Conservation (phyloP, 2,888 invertebrate genomes). For the Panzeria rudis region DNA sequence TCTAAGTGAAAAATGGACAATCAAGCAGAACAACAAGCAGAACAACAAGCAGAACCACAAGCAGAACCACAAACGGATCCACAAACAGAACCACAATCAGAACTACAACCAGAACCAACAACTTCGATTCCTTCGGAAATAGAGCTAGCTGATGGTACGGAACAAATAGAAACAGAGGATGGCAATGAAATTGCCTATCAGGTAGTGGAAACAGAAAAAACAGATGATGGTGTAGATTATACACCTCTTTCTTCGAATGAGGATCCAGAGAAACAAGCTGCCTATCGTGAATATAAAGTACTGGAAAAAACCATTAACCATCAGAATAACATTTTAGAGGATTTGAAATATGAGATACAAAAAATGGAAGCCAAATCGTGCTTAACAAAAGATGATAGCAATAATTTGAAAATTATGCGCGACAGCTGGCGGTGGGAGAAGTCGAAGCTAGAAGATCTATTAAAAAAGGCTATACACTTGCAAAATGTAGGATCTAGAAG, state of each 20-base stretch:
- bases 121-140: neutral
- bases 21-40: neutral
- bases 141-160: neutral
- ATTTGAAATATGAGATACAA: constrained; percentile 79
- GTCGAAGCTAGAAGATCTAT: constrained; percentile 79
- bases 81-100: too few relatives aligned
- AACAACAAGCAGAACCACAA: too few relatives aligned
- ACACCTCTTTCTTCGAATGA: constrained; percentile 78
- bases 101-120: neutral
- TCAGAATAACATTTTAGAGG: constrained; percentile 80
- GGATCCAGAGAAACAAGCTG: constrained; percentile 78
- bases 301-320: constrained; percentile 80
- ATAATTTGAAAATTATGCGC: constrained; percentile 78
- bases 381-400: constrained; percentile 78
- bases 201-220: constrained; percentile 52
- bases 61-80: neutral
- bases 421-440: constrained; percentile 81
- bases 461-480: constrained; percentile 78
- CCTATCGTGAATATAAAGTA: constrained; percentile 79
- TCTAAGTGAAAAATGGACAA: neutral
- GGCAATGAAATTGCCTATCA: constrained; percentile 73
- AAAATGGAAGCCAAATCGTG: constrained; percentile 77
- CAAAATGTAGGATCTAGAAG: constrained; percentile 80
- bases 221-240: constrained; percentile 71
- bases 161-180: constrained; percentile 59